These are phyloP conservation scores for Pachyramphus minor DNA, from an alignment of 2,113 vertebrate genomes.

Conservation along the genomic window DNA sequence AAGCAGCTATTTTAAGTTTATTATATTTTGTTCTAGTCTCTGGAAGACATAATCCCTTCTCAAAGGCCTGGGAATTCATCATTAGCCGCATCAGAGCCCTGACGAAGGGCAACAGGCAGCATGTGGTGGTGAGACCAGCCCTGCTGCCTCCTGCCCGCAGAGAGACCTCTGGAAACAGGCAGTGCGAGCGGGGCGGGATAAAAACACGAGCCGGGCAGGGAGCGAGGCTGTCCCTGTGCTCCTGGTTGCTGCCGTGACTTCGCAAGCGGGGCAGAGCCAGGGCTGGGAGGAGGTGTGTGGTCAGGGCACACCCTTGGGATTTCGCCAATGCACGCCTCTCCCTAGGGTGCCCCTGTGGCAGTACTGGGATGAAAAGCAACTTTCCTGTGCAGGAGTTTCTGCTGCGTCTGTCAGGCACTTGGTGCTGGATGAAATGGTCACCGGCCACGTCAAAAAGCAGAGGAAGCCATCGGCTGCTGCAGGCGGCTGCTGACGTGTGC, in stretches of 20 bases:
- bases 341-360: neutral
- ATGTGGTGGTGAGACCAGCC: rapidly evolving
- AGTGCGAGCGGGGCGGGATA: neutral
- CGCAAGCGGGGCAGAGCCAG: rapidly evolving
- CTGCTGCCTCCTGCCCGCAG: neutral
- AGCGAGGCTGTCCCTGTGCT: neutral
- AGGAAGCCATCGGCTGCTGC: neutral
- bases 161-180: neutral
- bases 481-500: rapidly evolving
- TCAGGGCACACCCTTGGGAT: neutral
- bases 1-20: constrained; percentile 49
- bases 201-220: neutral
- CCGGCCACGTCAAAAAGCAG: neutral
- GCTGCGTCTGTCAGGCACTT: neutral
- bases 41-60: constrained; percentile 37
- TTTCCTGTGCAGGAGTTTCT: neutral
- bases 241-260: rapidly evolving
- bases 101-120: neutral
- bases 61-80: neutral
- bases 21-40: constrained; percentile 32
- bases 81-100: neutral
- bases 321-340: neutral
- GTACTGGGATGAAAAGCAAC: neutral
- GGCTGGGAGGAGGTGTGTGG: neutral
- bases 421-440: neutral